A percentile compares a stretch with the other conserved stretches of the same genome.
These are phyloP conservation scores for Clanis bilineata DNA, from an alignment of 2,888 invertebrate species.

Conservation along the genomic window DNA sequence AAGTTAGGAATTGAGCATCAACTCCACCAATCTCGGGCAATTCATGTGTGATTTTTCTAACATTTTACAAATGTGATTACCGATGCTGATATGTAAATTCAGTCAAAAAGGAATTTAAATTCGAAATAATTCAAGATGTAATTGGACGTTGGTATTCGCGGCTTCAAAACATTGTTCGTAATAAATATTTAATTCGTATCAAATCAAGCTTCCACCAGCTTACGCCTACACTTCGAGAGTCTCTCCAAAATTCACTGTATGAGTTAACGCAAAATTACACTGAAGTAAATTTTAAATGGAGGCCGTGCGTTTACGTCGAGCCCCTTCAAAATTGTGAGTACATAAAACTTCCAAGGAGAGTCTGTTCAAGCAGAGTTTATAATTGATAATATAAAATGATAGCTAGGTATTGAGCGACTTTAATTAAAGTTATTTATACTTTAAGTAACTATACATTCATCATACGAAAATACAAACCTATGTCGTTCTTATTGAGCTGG, in stretches of 20 bases:
- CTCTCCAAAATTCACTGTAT: background rate
- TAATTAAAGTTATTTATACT: no score
- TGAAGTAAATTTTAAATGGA: conserved; percentile 42
- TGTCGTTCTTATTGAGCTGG: no score
- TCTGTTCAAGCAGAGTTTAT: conserved; percentile 45
- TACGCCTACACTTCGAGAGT: background rate
- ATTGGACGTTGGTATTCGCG: background rate
- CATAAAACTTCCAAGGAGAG: conserved; percentile 2
- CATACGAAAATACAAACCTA: no score
- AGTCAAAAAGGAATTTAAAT: background rate
- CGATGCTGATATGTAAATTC: no score
- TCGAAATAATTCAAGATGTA: background rate
- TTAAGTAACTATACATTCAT: no score
- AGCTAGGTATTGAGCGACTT: background rate
- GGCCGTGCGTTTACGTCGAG: conserved; percentile 35
- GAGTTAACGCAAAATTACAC: conserved; percentile 8
- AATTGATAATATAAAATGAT: background rate
- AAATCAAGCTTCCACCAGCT: conserved; percentile 9
- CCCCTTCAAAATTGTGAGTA: conserved; percentile 26
- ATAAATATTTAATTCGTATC: conserved; percentile 12
- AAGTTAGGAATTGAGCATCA: no score
- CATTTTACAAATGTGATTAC: no score
- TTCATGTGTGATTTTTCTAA: no score
- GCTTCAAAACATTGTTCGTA: background rate
- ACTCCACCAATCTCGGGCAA: no score